Evolutionary conservation across 2,797 vertebrate genomes (phyloP), one percentile per base, ranked within the genome.

Genomic region (Glyptemys insculpta): DNA sequence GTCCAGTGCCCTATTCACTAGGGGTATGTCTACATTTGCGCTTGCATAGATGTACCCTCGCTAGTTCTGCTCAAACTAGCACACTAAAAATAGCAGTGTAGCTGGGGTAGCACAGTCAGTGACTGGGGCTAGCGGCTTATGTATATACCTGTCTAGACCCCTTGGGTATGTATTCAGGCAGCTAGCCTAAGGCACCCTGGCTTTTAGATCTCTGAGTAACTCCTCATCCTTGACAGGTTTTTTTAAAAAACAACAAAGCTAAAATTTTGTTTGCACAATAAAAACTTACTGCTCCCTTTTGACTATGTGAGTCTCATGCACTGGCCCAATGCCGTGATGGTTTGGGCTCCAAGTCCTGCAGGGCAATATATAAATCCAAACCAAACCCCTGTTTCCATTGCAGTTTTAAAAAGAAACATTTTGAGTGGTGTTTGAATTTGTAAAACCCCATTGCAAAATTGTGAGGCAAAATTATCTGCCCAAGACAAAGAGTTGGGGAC

Each of bases 391-490:
- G 37, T 12, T 41, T 41, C n/a, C 37, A 92, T 89, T 59, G 81
- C 79, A 91, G 23, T 68, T 87, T 76, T 37, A 12, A 68, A 68
- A 56, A 34, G 10, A 47, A 25, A 78, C 79, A 52, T 78, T 41
- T 25, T 37, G 65, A 94, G 25, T 49, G 83, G 82, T 62, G 31
- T 2, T n/a, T 62, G 31, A 62, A 68, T 68, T 68, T 5, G n/a
- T 68, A 68, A 68, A 68, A 68, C n/a, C 8, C n/a, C 53, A 44
- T 1, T 25, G 50, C n/a, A 29, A 47, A 54, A 83, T 74, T 0
- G 0, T 92, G 65, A 65, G 34, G 56, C 15, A n/a, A 0, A 44
- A 81, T 34, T 89, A 5, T 56, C 44, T 50, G 34, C n/a, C 44
- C 12, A 37, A 79, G 44, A 29, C 14, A 44, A 47, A 23, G 41